Conservation (phyloP, 2,113 vertebrate genomes). For the Hepsetus odoe region DNA sequence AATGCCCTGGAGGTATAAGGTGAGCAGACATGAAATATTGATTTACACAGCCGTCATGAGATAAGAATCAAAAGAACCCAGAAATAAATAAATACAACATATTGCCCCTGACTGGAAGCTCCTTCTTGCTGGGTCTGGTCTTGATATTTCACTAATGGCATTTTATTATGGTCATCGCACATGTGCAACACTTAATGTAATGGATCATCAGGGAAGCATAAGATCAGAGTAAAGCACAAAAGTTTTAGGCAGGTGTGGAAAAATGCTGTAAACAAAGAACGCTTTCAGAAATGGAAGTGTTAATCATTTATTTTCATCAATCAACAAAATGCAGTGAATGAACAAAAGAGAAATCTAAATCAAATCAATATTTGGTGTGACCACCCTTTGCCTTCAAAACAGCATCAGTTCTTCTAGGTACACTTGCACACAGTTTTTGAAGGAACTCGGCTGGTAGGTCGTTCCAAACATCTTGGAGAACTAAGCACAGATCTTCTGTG, state of each 20-base stretch:
- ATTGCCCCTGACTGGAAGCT: background rate
- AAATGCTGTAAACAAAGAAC: too few species aligned
- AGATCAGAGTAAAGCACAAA: background rate
- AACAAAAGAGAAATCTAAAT: too few species aligned
- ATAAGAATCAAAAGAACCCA: conserved; percentile 12
- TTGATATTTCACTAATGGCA: conserved; percentile 6
- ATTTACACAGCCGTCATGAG: conserved; percentile 9
- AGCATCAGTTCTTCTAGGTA: too few species aligned
- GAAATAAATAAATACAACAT: background rate
- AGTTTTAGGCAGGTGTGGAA: background rate
- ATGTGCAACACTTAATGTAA: background rate
- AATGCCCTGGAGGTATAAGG: conserved; percentile 15
- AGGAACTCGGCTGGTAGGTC: too few species aligned
- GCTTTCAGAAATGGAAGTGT: too few species aligned
- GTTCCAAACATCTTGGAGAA: too few species aligned
- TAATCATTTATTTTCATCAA: too few species aligned
- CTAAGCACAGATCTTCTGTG: too few species aligned
- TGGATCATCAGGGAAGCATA: background rate
- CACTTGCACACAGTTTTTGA: too few species aligned
- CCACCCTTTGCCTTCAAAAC: too few species aligned
- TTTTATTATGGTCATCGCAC: background rate
- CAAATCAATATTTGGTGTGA: too few species aligned
- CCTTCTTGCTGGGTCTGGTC: background rate
- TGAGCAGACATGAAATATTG: conserved; percentile 40
- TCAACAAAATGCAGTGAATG: too few species aligned